Conservation (phyloP, 2,797 vertebrate species). For the Parauchenoglanis ngamensis region DNA sequence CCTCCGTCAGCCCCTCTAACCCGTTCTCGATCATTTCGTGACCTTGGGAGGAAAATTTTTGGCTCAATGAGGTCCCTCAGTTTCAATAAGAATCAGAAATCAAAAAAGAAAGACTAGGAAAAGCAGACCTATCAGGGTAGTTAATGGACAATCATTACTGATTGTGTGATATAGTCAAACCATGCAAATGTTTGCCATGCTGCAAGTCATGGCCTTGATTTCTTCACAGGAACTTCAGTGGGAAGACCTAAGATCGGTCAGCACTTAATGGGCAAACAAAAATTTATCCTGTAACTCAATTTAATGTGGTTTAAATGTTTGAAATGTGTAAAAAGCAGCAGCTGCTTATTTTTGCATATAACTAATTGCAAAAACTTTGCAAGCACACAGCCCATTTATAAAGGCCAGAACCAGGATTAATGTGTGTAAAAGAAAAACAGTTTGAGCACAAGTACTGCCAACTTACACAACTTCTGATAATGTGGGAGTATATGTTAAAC, state of each 20-base stretch:
- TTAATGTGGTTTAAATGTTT: slow-evolving; percentile 26
- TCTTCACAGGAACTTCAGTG: slow-evolving; percentile 5
- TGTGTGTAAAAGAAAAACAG: background rate
- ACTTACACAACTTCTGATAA: slow-evolving; percentile 55
- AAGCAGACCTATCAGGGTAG: background rate
- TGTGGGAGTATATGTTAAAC: slow-evolving; percentile 46
- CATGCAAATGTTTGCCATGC: slow-evolving; percentile 12
- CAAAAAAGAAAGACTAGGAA: slow-evolving; percentile 72
- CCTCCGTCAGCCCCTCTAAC: slow-evolving; percentile 67
- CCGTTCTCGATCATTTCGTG: slow-evolving; percentile 80
- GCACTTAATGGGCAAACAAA: slow-evolving; percentile 32
- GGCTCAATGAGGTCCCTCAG: slow-evolving; percentile 81
- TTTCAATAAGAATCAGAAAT: slow-evolving; percentile 73
- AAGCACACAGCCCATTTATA: slow-evolving; percentile 6
- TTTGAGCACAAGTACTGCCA: slow-evolving; percentile 53
- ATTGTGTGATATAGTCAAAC: background rate
- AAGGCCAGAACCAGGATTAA: slow-evolving; percentile 28
- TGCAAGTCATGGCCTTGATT: background rate
- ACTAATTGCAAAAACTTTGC: slow-evolving; percentile 12
- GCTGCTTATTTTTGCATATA: slow-evolving; percentile 27
- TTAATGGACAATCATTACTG: slow-evolving; percentile 24
- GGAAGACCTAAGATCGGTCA: slow-evolving; percentile 3
- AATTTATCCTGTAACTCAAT: slow-evolving; percentile 10
- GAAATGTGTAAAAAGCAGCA: slow-evolving; percentile 29
- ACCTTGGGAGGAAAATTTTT: slow-evolving; percentile 80